Base-by-base conservation (phyloP, 2,888 invertebrate species). In the Octodonta nipae region DNA sequence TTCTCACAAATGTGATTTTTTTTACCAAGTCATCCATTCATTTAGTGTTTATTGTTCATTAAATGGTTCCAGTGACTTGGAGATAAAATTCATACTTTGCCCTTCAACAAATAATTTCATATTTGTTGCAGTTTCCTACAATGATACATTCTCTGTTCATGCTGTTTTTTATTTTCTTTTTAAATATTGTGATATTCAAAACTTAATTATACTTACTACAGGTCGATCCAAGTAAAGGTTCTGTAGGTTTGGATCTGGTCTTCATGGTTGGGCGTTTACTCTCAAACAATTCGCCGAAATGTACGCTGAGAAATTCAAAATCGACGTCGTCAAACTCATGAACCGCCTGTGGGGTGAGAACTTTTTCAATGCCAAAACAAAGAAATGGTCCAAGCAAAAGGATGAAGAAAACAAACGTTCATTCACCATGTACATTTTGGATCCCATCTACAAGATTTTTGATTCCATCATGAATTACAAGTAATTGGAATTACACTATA, bases 181-280 rank as follows among this genome's bases (percentile, higher is more conserved):
- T 26, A 4, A 28, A 11, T 2, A 13, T 15, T 28, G 3, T 16
- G 26, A 26, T 17, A 24, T n/a, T 26, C 13, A 15, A 3, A 20
- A 17, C 8, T 12, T 14, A 26, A 28, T 3, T 1, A 25, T n/a
- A 31, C 24, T 29, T 34, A 34, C 36, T 41, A 10, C 38, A 77
- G 76, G 78, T 86, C 49, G 93, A 95, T 65, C 96, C 98, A 49
- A 86, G 89, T 66, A 88, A 86, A 68, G 98, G 98, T 50, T 96
- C 93, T 41, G 98, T 99, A 41, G 98, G 98, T 58, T 99, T 99
- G 98, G 98, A 41, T 95, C 96, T 14, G 98, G 98, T 54, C 85
- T 99, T 42, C 98, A 99, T 64, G 96, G 98, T 44, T 99, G 98
- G 98, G 98, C 96, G 30, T 99, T 98, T 67, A 98, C 98, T 42